Evolutionary conservation across 2,797 vertebrate genomes (phyloP).

Genomic region (Chelon auratus): DNA sequence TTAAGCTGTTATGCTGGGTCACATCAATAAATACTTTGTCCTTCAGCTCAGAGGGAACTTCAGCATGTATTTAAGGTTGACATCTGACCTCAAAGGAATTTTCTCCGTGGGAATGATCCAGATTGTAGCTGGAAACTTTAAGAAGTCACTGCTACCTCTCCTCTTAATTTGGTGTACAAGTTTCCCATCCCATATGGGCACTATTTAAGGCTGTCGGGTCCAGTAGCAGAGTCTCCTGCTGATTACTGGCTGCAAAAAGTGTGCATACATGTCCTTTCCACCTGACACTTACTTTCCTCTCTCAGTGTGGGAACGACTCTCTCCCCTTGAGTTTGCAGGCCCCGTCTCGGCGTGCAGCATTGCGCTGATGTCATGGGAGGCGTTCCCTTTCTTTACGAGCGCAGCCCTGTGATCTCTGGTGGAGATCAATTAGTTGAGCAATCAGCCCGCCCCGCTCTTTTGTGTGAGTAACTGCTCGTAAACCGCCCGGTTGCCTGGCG

Average conservation of each 20-base stretch:
- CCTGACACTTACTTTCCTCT: conserved; percentile 21
- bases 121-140: not conserved
- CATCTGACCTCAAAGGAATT: too few species aligned
- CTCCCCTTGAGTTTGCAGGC: conserved; percentile 37
- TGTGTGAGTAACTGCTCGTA: conserved; percentile 80
- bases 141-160: not conserved
- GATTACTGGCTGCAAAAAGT: conserved; percentile 39
- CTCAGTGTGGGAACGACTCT: conserved; percentile 56
- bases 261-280: conserved; percentile 30
- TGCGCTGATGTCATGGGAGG: conserved; percentile 79
- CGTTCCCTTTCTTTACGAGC: conserved; percentile 74
- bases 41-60: too few species aligned
- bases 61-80: too few species aligned
- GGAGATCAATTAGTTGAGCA: conserved; percentile 86
- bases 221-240: conserved; percentile 23
- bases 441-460: conserved; percentile 80
- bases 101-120: too few species aligned
- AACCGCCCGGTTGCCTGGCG: conserved; percentile 79
- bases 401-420: conserved; percentile 81
- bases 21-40: too few species aligned
- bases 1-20: too few species aligned
- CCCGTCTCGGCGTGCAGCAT: conserved; percentile 42
- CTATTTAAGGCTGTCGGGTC: conserved; percentile 28
- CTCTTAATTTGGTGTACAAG: not conserved
- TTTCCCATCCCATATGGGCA: conserved; percentile 24